phyloP scores from a whole-genome alignment of 2,797 vertebrate genomes.

The Peromyscus aztecus region DNA sequence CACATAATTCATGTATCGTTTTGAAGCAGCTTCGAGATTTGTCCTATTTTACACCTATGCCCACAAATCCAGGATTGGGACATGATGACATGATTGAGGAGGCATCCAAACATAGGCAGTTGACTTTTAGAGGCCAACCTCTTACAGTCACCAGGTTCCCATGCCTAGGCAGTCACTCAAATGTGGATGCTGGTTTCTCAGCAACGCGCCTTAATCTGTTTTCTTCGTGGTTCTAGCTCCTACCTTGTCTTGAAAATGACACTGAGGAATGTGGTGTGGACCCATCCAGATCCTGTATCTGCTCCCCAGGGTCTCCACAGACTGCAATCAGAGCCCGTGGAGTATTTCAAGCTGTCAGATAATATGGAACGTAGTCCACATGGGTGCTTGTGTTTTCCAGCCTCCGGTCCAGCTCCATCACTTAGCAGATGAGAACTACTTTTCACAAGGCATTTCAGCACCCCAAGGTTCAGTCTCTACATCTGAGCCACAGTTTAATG shows the following conservation, averaged over 20 bases:
- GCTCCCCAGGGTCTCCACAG: background rate
- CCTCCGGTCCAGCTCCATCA: background rate
- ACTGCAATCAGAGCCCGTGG: background rate
- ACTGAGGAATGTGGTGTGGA: background rate
- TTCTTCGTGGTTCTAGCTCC: background rate
- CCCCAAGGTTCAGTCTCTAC: background rate
- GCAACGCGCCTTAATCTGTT: background rate
- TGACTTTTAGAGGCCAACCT: background rate
- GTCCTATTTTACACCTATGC: background rate
- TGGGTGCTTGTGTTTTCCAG: background rate
- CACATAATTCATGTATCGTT: background rate
- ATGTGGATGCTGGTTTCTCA: background rate
- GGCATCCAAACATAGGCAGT: background rate
- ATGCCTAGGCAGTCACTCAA: background rate
- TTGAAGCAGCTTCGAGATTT: background rate
- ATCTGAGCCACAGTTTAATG: background rate
- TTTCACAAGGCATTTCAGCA: background rate
- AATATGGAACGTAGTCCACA: fast-evolving
- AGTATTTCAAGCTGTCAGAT: background rate
- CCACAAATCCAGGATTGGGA: background rate
- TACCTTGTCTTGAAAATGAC: slow-evolving; percentile 4
- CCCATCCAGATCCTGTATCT: background rate
- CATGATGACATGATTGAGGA: background rate
- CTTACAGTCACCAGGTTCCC: background rate
- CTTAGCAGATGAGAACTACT: background rate